phyloP scores from a whole-genome alignment of 2,888 invertebrate species.

The Mimachlamys varia region DNA sequence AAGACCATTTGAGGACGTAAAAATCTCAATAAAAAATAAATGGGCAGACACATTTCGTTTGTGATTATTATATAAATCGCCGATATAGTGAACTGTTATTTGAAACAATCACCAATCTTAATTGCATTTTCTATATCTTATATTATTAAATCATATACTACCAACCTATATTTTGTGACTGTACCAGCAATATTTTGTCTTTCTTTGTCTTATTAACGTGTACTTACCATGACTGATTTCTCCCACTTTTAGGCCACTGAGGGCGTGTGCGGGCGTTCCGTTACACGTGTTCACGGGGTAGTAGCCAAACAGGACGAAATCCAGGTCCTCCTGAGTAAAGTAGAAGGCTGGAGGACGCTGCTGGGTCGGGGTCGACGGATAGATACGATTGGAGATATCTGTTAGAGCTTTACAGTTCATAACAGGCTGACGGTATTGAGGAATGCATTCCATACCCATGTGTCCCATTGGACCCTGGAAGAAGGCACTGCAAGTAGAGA shows the following conservation, averaged over 20 bases:
- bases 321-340: constrained; percentile 69
- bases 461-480: constrained; percentile 43
- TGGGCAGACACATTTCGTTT: too few relatives aligned
- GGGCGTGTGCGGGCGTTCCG: constrained; percentile 64
- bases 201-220: too few relatives aligned
- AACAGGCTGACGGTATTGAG: constrained; percentile 45
- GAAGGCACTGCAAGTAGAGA: constrained; percentile 40
- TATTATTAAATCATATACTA: too few relatives aligned
- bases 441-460: constrained; percentile 36
- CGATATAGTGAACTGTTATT: too few relatives aligned
- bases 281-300: constrained; percentile 55
- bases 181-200: too few relatives aligned
- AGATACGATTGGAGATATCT: constrained; percentile 67
- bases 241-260: constrained; percentile 71
- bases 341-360: constrained; percentile 57
- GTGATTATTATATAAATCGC: too few relatives aligned
- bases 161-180: too few relatives aligned
- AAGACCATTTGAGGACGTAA: too few relatives aligned
- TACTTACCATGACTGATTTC: constrained; percentile 66
- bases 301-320: constrained; percentile 72
- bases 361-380: constrained; percentile 58
- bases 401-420: constrained; percentile 64
- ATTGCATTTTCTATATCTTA: too few relatives aligned
- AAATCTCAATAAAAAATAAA: too few relatives aligned
- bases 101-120: too few relatives aligned